phyloP scores from a whole-genome alignment of 2,888 invertebrate genomes.

The Callosobruchus maculatus region DNA sequence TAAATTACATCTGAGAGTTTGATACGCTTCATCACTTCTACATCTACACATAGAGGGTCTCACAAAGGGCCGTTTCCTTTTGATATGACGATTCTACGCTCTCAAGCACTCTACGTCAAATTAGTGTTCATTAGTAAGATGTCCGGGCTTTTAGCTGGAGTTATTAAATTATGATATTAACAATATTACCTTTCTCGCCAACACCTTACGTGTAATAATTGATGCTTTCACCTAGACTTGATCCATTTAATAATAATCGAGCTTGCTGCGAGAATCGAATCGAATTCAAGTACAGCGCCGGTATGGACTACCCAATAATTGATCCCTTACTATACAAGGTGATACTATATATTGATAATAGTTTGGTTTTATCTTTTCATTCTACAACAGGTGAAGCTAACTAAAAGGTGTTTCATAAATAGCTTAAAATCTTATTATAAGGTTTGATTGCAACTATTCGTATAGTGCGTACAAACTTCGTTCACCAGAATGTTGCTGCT shows the following conservation, averaged over 20 bases:
- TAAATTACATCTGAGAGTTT: background rate
- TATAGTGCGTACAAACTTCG: too few species aligned
- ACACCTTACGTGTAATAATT: background rate
- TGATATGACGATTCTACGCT: background rate
- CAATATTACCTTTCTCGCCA: background rate
- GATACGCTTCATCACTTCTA: background rate
- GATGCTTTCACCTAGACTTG: background rate
- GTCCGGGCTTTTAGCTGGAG: background rate
- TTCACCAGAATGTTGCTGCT: too few species aligned
- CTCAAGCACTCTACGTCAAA: background rate
- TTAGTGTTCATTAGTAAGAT: background rate
- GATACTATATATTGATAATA: too few species aligned
- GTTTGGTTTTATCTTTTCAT: too few species aligned
- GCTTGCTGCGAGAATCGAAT: too few species aligned
- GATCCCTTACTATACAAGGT: too few species aligned
- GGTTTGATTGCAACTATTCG: too few species aligned
- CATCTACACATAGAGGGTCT: background rate
- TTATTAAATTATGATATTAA: background rate
- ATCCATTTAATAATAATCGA: background rate
- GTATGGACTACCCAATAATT: too few species aligned
- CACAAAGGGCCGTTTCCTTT: background rate
- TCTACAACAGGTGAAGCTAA: too few species aligned
- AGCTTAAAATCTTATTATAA: too few species aligned
- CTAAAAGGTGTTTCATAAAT: too few species aligned
- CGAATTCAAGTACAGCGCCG: too few species aligned